Percentiles rank a stretch among this genome's conserved stretches.
phyloP scores from a whole-genome alignment of 2,888 invertebrate species.

The Ethmia dodecea region DNA sequence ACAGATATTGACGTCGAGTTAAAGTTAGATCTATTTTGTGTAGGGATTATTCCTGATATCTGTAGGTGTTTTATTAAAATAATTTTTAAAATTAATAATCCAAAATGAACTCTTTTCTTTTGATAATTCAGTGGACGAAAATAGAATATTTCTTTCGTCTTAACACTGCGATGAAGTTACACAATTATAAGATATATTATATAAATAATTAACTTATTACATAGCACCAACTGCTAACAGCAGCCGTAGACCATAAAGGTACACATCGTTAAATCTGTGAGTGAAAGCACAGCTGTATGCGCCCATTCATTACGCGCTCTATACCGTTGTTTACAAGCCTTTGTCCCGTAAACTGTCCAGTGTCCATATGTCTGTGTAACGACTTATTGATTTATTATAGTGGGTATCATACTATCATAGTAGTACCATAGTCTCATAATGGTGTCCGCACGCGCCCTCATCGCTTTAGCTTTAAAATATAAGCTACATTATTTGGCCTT shows the following conservation, averaged over 20 bases:
- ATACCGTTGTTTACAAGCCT: no score
- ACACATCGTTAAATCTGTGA: slow-evolving; percentile 12
- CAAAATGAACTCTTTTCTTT: not conserved
- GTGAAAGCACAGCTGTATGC: slow-evolving; percentile 29
- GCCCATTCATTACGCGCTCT: slow-evolving; percentile 1
- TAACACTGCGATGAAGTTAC: no score
- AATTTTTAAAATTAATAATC: not conserved
- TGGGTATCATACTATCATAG: no score
- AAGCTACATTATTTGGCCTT: no score
- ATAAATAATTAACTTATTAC: not conserved
- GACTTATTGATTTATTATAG: no score
- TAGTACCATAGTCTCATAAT: no score
- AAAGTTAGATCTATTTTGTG: not conserved
- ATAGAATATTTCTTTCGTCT: not conserved
- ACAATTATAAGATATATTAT: not conserved
- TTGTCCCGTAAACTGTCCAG: no score
- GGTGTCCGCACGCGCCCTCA: no score
- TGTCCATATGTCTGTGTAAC: no score
- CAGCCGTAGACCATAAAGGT: not conserved
- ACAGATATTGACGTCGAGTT: not conserved
- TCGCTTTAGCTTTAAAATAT: no score
- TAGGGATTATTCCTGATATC: not conserved
- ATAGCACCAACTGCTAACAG: not conserved
- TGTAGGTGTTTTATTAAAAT: not conserved
- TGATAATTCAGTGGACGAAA: not conserved